Evolutionary conservation across 2,113 vertebrate species (phyloP), one percentile per base, ranked within the genome.

Genomic region (Hucho hucho): DNA sequence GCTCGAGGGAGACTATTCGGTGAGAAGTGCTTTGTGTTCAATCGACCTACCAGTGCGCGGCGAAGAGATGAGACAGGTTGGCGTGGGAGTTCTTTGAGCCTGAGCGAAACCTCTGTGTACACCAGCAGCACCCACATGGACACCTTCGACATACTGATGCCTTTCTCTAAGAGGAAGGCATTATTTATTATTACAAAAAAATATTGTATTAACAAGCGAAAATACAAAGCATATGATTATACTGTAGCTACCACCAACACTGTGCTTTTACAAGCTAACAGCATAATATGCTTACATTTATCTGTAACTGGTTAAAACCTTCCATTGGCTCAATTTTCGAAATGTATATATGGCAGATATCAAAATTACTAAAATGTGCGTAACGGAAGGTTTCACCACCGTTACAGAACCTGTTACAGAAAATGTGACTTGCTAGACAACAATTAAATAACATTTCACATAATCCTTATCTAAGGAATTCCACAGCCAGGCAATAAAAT

Each of bases 51-150:
- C 94, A 95, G 83, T 95, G 94, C 64, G 94, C 94, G 67, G 94
- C 94, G 69, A 95, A 94, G 47, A 94, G 90, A 81, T 94, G 94
- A 71, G 93, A 95, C 56, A 95, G 84, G 76, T 94, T 94, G 67
- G 92, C 90, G 69, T 94, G 89, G 61, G 93, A 93, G 77, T 87
- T 92, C 82, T 86, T 91, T 93, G 73, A 95, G 91, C 74, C 94
- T 88, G 68, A 95, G 91, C 7, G 93, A 93, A 32, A 92, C 92
- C 80, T 95, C 94, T 1, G 90, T 94, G 83, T 94, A 95, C 20
- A 94, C 89, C 0, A 95, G 90, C 63, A 95, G 89, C 67, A 95
- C 89, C 94, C 94, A 95, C 84, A 95, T 83, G 43, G 92, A 93
- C 77, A 93, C 89, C 0, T 93, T 93, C 1, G 94, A 95, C 78